These are phyloP conservation scores for Bilobella aurantiaca DNA, from an alignment of 1,140 invertebrate species.

Conservation along the genomic window DNA sequence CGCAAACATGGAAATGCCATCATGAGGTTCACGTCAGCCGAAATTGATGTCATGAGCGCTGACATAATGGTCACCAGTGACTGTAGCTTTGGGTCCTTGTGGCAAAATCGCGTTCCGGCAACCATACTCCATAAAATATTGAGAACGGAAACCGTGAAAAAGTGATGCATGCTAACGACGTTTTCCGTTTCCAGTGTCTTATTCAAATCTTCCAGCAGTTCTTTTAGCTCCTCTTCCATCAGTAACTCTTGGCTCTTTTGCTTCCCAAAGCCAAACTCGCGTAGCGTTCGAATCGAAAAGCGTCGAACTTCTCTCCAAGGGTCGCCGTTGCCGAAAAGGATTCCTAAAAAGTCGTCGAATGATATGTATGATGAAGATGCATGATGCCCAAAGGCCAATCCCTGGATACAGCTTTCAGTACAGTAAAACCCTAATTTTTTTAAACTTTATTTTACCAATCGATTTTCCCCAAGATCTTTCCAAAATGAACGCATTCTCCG, in stretches of 20 bases:
- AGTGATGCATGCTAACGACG: conserved; percentile 19
- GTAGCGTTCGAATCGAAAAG: conserved; percentile 63
- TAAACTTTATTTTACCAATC: background rate
- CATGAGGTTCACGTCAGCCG: conserved; percentile 17
- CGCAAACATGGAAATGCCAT: conserved; percentile 24
- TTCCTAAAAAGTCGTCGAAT: conserved; percentile 33
- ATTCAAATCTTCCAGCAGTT: conserved; percentile 49
- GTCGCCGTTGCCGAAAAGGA: conserved; percentile 59
- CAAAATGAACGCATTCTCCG: background rate
- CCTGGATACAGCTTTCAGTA: background rate
- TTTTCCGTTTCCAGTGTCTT: background rate
- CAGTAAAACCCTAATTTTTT: background rate
- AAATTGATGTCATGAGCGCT: conserved; percentile 10
- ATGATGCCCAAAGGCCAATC: too few species aligned
- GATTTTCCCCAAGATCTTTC: background rate
- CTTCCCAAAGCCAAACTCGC: conserved; percentile 54
- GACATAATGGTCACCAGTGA: conserved; percentile 16
- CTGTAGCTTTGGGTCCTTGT: conserved; percentile 36
- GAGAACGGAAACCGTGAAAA: conserved; percentile 46
- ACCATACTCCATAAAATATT: conserved; percentile 82
- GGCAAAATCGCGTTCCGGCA: conserved; percentile 54
- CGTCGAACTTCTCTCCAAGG: conserved; percentile 72
- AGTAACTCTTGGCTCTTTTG: conserved; percentile 24
- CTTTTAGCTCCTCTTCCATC: conserved; percentile 45
- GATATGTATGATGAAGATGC: background rate